A percentile compares a stretch with the other conserved stretches of the same genome.
Conservation (phyloP, 2,888 invertebrate species). For the Baronia brevicornis region DNA sequence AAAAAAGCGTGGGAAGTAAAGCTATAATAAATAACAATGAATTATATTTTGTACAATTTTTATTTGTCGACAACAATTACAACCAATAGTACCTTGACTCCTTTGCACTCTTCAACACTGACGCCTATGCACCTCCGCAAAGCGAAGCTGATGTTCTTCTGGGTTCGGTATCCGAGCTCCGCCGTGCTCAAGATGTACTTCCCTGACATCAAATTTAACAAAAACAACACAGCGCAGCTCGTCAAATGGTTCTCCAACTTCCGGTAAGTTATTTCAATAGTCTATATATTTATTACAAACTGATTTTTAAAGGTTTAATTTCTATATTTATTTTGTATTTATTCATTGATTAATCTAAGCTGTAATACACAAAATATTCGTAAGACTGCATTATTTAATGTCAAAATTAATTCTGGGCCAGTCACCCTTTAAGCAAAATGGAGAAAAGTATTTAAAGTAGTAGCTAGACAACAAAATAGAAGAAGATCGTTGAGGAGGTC, state of each 20-base stretch:
- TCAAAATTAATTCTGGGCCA: no score
- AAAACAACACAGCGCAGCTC: constrained; percentile 99
- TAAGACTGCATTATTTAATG: no score
- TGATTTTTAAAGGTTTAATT: no score
- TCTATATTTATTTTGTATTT: no score
- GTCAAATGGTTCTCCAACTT: constrained; percentile 99
- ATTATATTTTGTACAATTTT: neutral
- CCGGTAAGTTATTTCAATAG: constrained; percentile 84
- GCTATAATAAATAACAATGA: neutral
- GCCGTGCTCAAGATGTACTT: constrained; percentile 99
- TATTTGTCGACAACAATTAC: constrained; percentile 9
- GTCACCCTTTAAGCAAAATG: no score
- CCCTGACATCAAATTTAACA: constrained; percentile 99
- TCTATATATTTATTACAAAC: no score
- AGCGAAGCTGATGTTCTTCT: constrained; percentile 99
- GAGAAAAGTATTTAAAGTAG: no score
- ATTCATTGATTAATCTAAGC: no score
- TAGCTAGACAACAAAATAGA: no score
- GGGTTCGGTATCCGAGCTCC: constrained; percentile 99
- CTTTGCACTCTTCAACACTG: constrained; percentile 94
- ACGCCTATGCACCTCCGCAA: constrained; percentile 99
- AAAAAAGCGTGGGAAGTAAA: no score
- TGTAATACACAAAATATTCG: no score
- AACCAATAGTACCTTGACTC: constrained; percentile 80
- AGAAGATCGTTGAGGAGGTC: no score